Evolutionary conservation across 2,888 invertebrate genomes (phyloP), one percentile per base, ranked within the genome.

Genomic region (Drosophila prostipennis): DNA sequence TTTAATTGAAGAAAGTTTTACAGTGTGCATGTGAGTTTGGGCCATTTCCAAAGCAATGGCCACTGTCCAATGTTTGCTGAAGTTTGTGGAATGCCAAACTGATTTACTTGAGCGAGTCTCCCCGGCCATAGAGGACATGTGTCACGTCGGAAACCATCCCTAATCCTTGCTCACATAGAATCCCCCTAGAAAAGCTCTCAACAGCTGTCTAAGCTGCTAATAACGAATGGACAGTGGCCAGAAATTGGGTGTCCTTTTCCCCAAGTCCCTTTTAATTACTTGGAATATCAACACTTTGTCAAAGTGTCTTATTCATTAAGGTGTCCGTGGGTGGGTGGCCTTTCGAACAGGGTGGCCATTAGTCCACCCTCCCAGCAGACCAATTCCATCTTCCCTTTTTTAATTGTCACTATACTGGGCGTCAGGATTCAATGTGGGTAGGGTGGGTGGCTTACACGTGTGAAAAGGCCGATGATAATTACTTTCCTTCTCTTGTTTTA

Each of bases 171-270:
- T 46, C 57, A 19, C 34, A n/a, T 8, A 8, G n/a, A 48, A 29
- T 29, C 65, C 36, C 45, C 54, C 65, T 45, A 45, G 11, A 19
- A 52, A 53, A 70, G 79, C 77, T 76, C 79, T 89, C 88, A 86
- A 73, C 89, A 82, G 78, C 82, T 82, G 86, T 80, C 88, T 87
- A 84, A 79, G 76, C 75, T 34, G 75, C 72, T 71, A 78, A 81
- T 88, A 89, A 91, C 90, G 89, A 90, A 91, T 91, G 90, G 90
- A 85, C 88, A 85, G 80, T 90, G 91, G 89, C 90, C 91, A 60
- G 78, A 77, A 90, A 91, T 91, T 90, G 60, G 43, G 42, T 36
- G 73, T 84, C 37, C 65, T 65, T 65, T 36, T 36, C 13, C 32
- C 49, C 64, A 65, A 65, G 89, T 89, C 86, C 88, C 83, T 86